Conservation (phyloP, 2,113 vertebrate genomes). For the Octodon degus region DNA sequence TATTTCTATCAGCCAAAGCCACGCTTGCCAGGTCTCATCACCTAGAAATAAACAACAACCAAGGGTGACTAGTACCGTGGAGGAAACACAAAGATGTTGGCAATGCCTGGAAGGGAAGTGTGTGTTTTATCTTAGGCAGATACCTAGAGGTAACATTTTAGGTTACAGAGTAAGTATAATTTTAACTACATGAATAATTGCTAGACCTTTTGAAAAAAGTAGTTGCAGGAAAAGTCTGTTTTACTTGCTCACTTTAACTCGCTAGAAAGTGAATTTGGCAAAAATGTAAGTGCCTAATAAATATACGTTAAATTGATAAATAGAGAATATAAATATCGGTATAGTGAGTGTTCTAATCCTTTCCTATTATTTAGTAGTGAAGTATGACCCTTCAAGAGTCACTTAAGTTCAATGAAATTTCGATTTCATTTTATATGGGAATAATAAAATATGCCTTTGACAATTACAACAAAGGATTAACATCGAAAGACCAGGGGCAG, state of each 20-base stretch:
- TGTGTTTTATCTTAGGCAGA: constrained; percentile 57
- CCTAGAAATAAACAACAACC: constrained; percentile 84
- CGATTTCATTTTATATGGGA: constrained; percentile 13
- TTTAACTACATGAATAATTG: not conserved
- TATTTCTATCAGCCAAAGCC: constrained; percentile 85
- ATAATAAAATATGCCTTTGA: constrained; percentile 8
- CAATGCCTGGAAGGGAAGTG: constrained; percentile 76
- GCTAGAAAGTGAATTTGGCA: not conserved
- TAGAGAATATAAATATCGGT: not conserved
- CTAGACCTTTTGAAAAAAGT: constrained; percentile 7
- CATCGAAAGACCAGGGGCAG: not conserved
- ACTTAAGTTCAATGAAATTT: constrained; percentile 10
- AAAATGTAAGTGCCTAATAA: not conserved
- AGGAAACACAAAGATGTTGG: constrained; percentile 78
- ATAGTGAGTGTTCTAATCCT: not conserved
- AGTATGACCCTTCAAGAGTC: not conserved
- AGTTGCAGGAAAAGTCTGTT: not conserved
- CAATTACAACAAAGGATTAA: not conserved
- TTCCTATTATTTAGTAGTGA: constrained; percentile 22
- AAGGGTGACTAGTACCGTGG: constrained; percentile 74
- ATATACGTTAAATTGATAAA: constrained; percentile 42
- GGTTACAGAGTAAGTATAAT: not conserved
- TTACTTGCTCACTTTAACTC: not conserved
- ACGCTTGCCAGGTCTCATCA: constrained; percentile 85
- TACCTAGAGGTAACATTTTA: not conserved